A percentile compares a stretch with the other conserved stretches of the same genome.
These are phyloP conservation scores for Macroglossus sobrinus DNA, from an alignment of 2,113 vertebrate species.

Conservation along the genomic window DNA sequence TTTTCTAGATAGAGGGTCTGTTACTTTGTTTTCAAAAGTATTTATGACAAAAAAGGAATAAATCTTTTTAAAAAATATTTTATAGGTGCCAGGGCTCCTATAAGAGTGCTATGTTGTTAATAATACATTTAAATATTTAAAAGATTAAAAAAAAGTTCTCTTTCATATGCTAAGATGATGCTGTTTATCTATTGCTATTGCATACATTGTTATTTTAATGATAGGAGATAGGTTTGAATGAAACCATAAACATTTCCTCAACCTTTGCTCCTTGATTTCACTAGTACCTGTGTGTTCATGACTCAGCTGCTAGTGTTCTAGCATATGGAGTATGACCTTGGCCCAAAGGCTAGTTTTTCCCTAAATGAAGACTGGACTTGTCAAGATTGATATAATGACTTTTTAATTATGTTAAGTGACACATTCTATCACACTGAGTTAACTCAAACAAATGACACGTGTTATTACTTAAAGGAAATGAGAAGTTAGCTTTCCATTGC, in stretches of 20 bases:
- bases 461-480: not conserved
- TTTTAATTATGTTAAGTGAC: not conserved
- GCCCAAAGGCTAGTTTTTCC: not conserved
- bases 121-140: constrained; percentile 1
- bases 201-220: not conserved
- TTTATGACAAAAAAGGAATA: not conserved
- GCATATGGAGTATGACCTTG: not conserved
- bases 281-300: not conserved
- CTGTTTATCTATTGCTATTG: not conserved
- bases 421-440: not conserved
- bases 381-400: not conserved
- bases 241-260: not conserved
- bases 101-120: not conserved
- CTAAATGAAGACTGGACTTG: constrained; percentile 1
- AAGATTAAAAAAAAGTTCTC: not conserved
- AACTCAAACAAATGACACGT: not conserved
- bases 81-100: not conserved
- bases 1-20: not conserved
- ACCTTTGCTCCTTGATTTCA: not conserved
- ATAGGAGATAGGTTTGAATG: not conserved
- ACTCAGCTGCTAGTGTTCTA: not conserved
- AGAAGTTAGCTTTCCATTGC: not conserved
- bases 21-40: constrained; percentile 29
- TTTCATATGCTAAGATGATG: not conserved
- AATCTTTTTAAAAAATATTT: not conserved